These are phyloP conservation scores for Rostratula benghalensis DNA, from an alignment of 2,113 vertebrate species.

Conservation along the genomic window DNA sequence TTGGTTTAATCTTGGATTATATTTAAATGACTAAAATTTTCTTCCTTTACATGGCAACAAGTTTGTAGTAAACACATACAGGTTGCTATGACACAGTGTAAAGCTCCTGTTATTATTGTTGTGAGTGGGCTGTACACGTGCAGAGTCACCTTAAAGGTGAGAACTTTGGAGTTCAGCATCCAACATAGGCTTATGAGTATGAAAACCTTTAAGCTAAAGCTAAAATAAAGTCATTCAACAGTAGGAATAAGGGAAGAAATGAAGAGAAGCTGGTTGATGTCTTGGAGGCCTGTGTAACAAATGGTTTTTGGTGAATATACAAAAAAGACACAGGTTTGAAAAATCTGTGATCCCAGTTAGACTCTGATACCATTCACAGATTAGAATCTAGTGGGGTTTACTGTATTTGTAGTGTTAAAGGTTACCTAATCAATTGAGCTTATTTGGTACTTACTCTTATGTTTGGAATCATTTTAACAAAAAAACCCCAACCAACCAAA, in stretches of 20 bases:
- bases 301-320: neutral
- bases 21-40: neutral
- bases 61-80: neutral
- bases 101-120: neutral
- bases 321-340: neutral
- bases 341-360: neutral
- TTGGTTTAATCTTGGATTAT: neutral
- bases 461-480: fast-evolving
- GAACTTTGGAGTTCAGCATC: neutral
- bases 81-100: neutral
- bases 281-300: neutral
- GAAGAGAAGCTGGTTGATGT: neutral
- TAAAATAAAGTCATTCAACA: neutral
- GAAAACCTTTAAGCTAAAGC: neutral
- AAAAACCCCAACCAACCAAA: neutral
- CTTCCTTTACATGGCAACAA: neutral
- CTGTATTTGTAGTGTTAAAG: neutral
- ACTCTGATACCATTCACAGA: neutral
- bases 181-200: neutral
- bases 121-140: neutral
- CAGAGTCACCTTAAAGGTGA: neutral
- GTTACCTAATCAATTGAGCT: neutral
- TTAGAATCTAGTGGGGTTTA: neutral
- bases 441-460: neutral
- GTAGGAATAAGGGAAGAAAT: neutral